These are phyloP conservation scores for Myotis daubentonii DNA, from an alignment of 2,797 vertebrate species.

Conservation along the genomic window DNA sequence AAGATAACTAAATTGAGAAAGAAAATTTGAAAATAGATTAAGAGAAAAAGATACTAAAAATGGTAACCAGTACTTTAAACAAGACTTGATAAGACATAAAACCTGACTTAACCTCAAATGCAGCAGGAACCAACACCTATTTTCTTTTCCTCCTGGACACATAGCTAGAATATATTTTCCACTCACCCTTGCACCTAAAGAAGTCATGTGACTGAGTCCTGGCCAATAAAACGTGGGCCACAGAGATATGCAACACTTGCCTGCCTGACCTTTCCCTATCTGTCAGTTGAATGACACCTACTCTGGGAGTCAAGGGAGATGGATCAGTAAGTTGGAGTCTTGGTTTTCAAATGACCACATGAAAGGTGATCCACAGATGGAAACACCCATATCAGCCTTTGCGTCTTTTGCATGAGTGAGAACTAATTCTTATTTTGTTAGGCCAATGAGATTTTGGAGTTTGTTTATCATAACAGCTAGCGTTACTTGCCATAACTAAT, in stretches of 20 bases:
- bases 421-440: background rate
- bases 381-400: background rate
- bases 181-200: background rate
- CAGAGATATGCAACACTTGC: background rate
- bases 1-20: background rate
- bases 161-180: background rate
- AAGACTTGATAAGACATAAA: background rate
- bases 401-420: background rate
- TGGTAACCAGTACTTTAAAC: background rate
- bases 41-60: constrained; percentile 12
- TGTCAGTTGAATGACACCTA: background rate
- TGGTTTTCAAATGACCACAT: background rate
- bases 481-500: background rate
- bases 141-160: background rate
- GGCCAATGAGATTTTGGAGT: background rate
- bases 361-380: background rate
- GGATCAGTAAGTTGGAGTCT: background rate
- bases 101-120: background rate
- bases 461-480: background rate
- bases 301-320: background rate
- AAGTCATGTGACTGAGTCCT: background rate
- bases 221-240: background rate
- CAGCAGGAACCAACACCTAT: background rate
- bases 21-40: constrained; percentile 9
- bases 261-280: background rate